Evolutionary conservation across 2,113 vertebrate genomes (phyloP), one percentile per base, ranked within the genome.

Genomic region (Ctenomys sociabilis): DNA sequence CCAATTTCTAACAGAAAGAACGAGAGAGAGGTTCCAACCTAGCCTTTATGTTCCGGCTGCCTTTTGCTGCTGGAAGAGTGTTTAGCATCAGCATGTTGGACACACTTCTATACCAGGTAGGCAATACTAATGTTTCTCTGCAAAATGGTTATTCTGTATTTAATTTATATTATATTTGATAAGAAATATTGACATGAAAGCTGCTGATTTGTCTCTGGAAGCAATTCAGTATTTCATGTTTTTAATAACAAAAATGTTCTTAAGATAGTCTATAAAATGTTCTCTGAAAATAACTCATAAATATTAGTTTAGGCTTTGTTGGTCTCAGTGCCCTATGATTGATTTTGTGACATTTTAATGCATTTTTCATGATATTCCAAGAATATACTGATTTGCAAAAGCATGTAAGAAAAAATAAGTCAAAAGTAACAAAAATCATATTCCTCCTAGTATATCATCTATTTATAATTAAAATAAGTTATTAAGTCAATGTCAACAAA

Each of bases 41-140:
- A 91, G 99, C 99, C 86, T 99, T 99, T 93, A 99, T 99, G 99
- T 99, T 99, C 94, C 99, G 99, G 45, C 98, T 99, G 75, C 99
- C 99, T 22, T 99, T 99, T 21, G 99, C 99, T 90, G 99, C 99
- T 37, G 99, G 99, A 37, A 98, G 99, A 93, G 99, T 99, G 80
- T 99, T 99, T 93, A 99, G 99, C 96, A 99, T 99, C 98, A 99
- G 99, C 90, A 99, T 99, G 99, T 95, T 99, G 98, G 99, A 99
- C 82, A 99, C 99, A 0, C 97, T 99, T 75, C 98, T 99, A 2
- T 99, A 99, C 90, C 99, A 99, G 99, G 99, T 99, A 98, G n/a
- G 77, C 0, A 0, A 8, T 94, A 40, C 7, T 40, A 40, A 1
- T 9, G 61, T 54, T 19, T 28, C 66, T 77, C 17, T 43, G 45